These are phyloP conservation scores for Lerema accius DNA, from an alignment of 1,140 invertebrate genomes.

Conservation along the genomic window DNA sequence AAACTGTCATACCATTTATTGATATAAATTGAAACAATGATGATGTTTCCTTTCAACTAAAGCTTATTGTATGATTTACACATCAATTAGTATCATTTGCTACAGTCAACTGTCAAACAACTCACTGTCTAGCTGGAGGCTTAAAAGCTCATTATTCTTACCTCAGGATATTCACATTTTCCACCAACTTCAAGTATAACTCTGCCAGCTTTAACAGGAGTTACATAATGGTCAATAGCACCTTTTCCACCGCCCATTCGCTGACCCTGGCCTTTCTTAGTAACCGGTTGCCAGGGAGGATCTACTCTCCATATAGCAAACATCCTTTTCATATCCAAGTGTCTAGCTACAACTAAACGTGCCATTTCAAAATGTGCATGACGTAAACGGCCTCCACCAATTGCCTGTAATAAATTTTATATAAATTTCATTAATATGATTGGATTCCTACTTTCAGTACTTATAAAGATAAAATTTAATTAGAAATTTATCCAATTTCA, in stretches of 20 bases:
- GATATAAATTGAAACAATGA: too few species aligned
- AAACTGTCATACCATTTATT: too few species aligned
- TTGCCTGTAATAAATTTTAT: conserved; percentile 84
- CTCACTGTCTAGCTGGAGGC: too few species aligned
- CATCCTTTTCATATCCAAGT: conserved; percentile 90
- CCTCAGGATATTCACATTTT: conserved; percentile 93
- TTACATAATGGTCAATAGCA: conserved; percentile 97
- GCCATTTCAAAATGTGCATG: conserved; percentile 95
- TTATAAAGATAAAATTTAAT: too few species aligned
- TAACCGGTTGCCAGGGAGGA: conserved; percentile 96
- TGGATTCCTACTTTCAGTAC: too few species aligned
- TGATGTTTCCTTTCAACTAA: too few species aligned
- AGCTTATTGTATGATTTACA: too few species aligned
- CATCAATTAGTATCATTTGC: too few species aligned
- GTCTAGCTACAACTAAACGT: conserved; percentile 88
- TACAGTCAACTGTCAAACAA: too few species aligned
- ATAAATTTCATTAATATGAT: too few species aligned
- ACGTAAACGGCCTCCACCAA: conserved; percentile 91
- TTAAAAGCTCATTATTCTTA: too few species aligned
- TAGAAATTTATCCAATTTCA: too few species aligned
- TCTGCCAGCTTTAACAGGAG: conserved; percentile 94
- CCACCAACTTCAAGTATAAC: conserved; percentile 98
- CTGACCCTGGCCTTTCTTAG: conserved; percentile 94
- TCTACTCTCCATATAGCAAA: conserved; percentile 98
- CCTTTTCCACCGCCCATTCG: conserved; percentile 98